Percentiles rank a stretch among this genome's conserved stretches.
Conservation (phyloP, 1,140 invertebrate species). For the Cephus cinctus region DNA sequence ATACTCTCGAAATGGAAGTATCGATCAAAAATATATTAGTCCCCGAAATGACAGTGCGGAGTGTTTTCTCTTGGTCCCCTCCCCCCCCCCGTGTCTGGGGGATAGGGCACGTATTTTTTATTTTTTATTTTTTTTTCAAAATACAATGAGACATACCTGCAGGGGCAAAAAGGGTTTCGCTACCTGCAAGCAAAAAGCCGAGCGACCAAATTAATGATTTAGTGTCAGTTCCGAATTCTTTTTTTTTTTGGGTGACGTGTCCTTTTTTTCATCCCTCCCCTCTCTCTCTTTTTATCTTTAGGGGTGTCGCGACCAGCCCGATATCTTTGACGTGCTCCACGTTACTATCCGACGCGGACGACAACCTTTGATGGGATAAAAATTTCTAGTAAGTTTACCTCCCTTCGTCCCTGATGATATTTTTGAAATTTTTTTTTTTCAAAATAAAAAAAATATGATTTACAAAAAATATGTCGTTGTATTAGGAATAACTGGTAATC, state of each 20-base stretch:
- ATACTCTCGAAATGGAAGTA: constrained; percentile 32
- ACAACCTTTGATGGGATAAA: no score
- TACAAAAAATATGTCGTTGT: no score
- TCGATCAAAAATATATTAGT: constrained; percentile 60
- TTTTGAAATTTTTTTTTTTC: no score
- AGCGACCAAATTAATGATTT: constrained; percentile 55
- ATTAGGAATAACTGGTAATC: no score
- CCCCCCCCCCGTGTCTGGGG: neutral
- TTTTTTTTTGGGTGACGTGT: constrained; percentile 36
- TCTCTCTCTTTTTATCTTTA: constrained; percentile 16
- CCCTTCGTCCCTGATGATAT: no score
- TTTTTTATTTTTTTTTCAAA: constrained; percentile 25
- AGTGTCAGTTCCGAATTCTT: constrained; percentile 49
- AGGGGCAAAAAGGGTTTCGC: constrained; percentile 36
- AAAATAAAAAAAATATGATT: no score
- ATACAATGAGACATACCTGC: constrained; percentile 45
- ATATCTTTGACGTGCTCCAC: no score
- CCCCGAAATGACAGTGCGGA: constrained; percentile 54
- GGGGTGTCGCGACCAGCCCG: constrained; percentile 22
- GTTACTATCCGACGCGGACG: no score
- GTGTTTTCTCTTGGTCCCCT: constrained; percentile 42
- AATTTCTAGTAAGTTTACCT: no score
- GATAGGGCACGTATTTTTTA: constrained; percentile 14
- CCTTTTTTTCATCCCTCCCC: constrained; percentile 14
- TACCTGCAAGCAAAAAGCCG: constrained; percentile 46